phyloP scores from a whole-genome alignment of 2,113 vertebrate species.

The Pollachius pollachius region DNA sequence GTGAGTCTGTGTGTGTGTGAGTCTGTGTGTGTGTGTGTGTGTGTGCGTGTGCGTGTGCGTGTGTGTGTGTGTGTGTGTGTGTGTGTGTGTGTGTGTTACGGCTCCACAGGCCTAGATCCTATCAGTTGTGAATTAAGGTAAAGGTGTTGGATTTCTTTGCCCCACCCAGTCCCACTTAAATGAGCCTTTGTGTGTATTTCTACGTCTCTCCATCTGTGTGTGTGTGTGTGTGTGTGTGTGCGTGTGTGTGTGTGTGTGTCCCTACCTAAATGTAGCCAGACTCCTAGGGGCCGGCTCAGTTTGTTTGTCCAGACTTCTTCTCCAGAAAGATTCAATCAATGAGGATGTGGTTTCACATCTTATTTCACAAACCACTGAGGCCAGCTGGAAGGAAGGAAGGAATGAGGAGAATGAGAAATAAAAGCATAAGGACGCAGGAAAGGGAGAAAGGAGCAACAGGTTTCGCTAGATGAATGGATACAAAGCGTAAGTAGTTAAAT shows the following conservation, averaged over 20 bases:
- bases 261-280: conserved; percentile 27
- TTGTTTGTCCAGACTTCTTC: conserved; percentile 58
- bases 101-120: conserved; percentile 8
- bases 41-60: too few relatives aligned
- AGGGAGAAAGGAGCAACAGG: too few relatives aligned
- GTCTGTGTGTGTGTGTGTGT: too few relatives aligned
- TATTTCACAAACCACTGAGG: conserved; percentile 47
- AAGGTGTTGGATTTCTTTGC: conserved; percentile 29
- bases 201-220: conserved; percentile 1
- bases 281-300: conserved; percentile 45
- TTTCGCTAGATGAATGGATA: too few relatives aligned
- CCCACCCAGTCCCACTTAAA: conserved; percentile 19
- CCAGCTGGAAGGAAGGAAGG: conserved; percentile 2
- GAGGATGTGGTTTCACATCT: conserved; percentile 62
- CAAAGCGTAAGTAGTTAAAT: too few relatives aligned
- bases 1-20: too few relatives aligned
- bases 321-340: conserved; percentile 55
- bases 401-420: background rate
- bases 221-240: background rate
- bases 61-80: too few relatives aligned
- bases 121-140: conserved; percentile 26
- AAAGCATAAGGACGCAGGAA: background rate
- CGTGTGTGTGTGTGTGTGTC: conserved; percentile 13
- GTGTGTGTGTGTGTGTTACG: too few relatives aligned
- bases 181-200: conserved; percentile 15